A percentile compares a stretch with the other conserved stretches of the same genome.
Conservation (phyloP, 2,888 invertebrate species). For the Alentia gelatinosa region DNA sequence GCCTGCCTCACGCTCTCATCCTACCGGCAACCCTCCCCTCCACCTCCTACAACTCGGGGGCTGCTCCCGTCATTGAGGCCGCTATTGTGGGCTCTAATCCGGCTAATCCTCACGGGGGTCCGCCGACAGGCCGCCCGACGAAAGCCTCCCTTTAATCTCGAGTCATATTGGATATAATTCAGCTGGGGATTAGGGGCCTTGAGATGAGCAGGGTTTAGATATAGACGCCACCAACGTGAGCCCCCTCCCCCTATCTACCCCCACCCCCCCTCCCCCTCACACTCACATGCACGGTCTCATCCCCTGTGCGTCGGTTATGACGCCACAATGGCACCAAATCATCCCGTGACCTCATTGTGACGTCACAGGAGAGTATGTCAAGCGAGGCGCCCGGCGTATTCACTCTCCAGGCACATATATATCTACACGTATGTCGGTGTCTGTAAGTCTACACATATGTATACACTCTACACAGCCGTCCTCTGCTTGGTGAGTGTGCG, state of each 20-base stretch:
- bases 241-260: too few relatives aligned
- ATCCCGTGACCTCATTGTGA: neutral
- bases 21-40: too few relatives aligned
- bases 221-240: neutral
- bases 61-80: neutral
- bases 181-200: neutral
- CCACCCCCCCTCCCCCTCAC: too few relatives aligned
- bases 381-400: neutral
- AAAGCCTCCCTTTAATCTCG: neutral
- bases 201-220: constrained; percentile 1
- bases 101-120: neutral
- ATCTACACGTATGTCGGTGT: neutral
- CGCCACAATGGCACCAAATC: neutral
- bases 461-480: neutral
- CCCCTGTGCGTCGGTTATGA: neutral
- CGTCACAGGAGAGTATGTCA: neutral
- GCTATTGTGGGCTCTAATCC: constrained; percentile 35
- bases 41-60: neutral
- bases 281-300: neutral
- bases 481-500: neutral
- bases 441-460: too few relatives aligned
- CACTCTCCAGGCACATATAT: neutral
- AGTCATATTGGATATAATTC: constrained; percentile 6
- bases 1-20: too few relatives aligned
- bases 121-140: neutral